Evolutionary conservation across 2,888 invertebrate species (phyloP), one percentile per base, ranked within the genome.

Genomic region (Toxonevra muliebris): DNA sequence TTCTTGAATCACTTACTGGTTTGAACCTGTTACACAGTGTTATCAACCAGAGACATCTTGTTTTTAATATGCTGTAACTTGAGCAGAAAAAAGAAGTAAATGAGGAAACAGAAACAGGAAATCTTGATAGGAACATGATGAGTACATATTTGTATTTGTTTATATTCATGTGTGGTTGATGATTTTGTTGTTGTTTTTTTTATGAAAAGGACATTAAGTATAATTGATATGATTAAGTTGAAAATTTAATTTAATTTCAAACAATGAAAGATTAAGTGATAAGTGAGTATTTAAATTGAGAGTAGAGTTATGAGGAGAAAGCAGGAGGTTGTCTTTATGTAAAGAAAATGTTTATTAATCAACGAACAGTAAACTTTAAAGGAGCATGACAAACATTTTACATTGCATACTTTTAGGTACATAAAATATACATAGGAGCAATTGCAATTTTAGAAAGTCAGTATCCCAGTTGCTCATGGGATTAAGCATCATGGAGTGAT

Each of bases 41-140:
- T 30, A 30, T 30, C 30, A 30, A 7, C 30, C 2, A 30, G 30
- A 4, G 30, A 4, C 2, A 30, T 30, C 30, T 30, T 30, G 7
- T 30, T 30, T 30, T 30, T 30, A 7, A 2, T 30, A 30, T 30
- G 30, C 30, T 4, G 30, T 30, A 7, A 30, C 30, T 30, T 30
- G 30, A 30, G 7, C 30, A 30, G 7, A 30, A 30, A 30, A 7
- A 30, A 30, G 30, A 30, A 30, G 30, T 30, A 30, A 30, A 30
- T 30, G 7, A 30, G 30, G 7, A 2, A 30, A 30, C 30, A 30
- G 30, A 30, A 30, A 30, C 30, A 30, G 30, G 7, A 30, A 30
- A 30, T 30, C 30, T 30, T 30, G 30, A 30, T 30, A 30, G 30
- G 30, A 30, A 30, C 30, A 30, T 30, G 30, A 77, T 77, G 48